phyloP scores from a whole-genome alignment of 1,140 invertebrate genomes.

The Anoplophora glabripennis region DNA sequence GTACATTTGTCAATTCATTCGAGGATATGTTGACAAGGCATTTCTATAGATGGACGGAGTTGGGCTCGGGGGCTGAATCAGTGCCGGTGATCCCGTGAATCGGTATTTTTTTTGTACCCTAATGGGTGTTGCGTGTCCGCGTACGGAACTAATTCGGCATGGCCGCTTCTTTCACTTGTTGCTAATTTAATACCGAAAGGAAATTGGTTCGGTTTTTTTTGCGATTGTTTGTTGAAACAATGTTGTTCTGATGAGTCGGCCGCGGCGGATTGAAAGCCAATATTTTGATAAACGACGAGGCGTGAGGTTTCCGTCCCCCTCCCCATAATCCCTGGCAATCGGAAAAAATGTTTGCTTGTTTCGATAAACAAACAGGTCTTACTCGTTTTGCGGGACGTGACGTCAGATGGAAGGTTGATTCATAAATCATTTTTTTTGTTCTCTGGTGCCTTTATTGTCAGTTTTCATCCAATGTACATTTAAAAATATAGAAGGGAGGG shows the following conservation, averaged over 20 bases:
- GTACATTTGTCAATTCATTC: constrained; percentile 30
- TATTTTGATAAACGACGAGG: neutral
- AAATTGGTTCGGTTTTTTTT: neutral
- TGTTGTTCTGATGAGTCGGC: neutral
- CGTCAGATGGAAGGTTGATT: too few species aligned
- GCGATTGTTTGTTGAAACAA: neutral
- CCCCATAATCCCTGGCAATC: neutral
- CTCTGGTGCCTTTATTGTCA: too few species aligned
- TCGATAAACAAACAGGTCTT: too few species aligned
- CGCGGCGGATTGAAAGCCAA: neutral
- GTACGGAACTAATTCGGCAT: too few species aligned
- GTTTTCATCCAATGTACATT: too few species aligned
- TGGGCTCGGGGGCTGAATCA: constrained; percentile 5
- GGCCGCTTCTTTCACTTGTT: too few species aligned
- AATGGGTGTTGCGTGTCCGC: neutral
- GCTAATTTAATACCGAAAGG: too few species aligned
- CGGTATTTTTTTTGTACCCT: neutral
- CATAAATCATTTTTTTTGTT: too few species aligned
- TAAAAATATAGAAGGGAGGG: too few species aligned
- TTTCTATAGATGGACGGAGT: constrained; percentile 27
- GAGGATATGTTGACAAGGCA: constrained; percentile 29
- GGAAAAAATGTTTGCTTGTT: neutral
- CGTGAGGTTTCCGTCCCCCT: too few species aligned
- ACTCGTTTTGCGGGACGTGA: too few species aligned
- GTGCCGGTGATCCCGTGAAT: neutral